Percentiles rank a stretch among this genome's conserved stretches.
These are phyloP conservation scores for Hylaea fasciaria DNA, from an alignment of 2,888 invertebrate genomes.

Conservation along the genomic window DNA sequence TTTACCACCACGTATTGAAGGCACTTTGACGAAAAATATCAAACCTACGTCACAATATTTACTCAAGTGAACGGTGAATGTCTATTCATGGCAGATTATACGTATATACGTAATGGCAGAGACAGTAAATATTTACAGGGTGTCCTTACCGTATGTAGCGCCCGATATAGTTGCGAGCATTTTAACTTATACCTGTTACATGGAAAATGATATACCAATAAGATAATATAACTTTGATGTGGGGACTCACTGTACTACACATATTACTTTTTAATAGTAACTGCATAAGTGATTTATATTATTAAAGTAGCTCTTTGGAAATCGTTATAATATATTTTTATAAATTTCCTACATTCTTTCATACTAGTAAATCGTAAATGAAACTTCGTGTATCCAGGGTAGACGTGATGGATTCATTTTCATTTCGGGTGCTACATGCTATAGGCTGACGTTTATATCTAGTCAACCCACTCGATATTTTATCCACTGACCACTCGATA, in stretches of 20 bases:
- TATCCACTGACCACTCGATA: conserved; percentile 22
- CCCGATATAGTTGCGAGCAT: conserved; percentile 10
- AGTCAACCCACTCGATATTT: conserved; percentile 17
- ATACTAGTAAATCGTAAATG: too few relatives aligned
- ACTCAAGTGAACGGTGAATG: conserved; percentile 9
- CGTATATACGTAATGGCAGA: conserved; percentile 4
- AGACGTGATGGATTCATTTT: conserved; percentile 6
- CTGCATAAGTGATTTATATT: too few relatives aligned
- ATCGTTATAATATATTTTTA: too few relatives aligned
- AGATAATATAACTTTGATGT: too few relatives aligned
- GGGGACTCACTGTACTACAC: too few relatives aligned
- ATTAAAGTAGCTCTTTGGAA: too few relatives aligned
- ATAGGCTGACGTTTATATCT: conserved; percentile 19
- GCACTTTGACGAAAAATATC: conserved; percentile 12
- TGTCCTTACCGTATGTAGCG: conserved; percentile 10
- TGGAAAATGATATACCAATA: background rate
- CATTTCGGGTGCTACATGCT: background rate
- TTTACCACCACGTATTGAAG: background rate
- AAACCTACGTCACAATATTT: conserved; percentile 7
- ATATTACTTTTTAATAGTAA: too few relatives aligned
- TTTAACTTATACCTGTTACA: conserved; percentile 15
- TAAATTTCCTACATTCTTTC: too few relatives aligned
- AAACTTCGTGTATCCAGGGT: background rate
- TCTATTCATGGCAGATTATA: background rate
- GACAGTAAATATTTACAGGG: conserved; percentile 13